Base-by-base conservation (phyloP, 1,140 invertebrate species). In the Aphelinus atriplicis region DNA sequence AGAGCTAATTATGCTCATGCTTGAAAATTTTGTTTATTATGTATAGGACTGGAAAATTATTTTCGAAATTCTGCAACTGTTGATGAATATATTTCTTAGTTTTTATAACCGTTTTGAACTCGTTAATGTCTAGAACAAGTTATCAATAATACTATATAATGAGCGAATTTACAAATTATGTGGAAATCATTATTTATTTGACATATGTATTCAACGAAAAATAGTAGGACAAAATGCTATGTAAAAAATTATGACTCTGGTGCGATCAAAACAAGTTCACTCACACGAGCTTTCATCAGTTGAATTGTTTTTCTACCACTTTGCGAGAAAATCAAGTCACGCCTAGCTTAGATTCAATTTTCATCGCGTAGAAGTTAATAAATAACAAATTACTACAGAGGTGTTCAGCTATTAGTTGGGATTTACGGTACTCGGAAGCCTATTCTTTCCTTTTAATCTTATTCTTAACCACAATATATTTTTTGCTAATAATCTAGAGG, bases 241-340 rank as follows among this genome's bases (percentile, higher is more conserved):
- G 55, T 69, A 57, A 57, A 5, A 75, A 69, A 64, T 42, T 51
- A 71, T 65, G 53, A 58, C 48, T 70, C 60, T 71, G 46, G 55
- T 75, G 56, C 61, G 50, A 60, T 75, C 63, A 42, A 71, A 75
- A 69, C 57, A 61, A 75, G 50, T 72, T 76, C 69, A 76, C 75
- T 76, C 69, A 76, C 69, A 76, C 67, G 68, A 75, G 62, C 68
- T 75, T 75, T 75, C 68, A 75, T 71, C 63, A 71, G 26, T 67
- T 60, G 69, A 76, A 66, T 76, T 67, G 68, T 71, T 76, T 75
- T 75, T 75, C 68, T 76, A 46, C 58, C 69, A 62, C 64, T 61
- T 76, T 75, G 69, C 43, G 63, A 68, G 64, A 71, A 76, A 76
- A 76, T 76, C 57, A 76, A 76, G 69, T 76, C 64, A 72, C 58